A percentile compares a stretch with the other conserved stretches of the same genome.
These are phyloP conservation scores for Candoia aspera DNA, from an alignment of 2,113 vertebrate species.

Conservation along the genomic window DNA sequence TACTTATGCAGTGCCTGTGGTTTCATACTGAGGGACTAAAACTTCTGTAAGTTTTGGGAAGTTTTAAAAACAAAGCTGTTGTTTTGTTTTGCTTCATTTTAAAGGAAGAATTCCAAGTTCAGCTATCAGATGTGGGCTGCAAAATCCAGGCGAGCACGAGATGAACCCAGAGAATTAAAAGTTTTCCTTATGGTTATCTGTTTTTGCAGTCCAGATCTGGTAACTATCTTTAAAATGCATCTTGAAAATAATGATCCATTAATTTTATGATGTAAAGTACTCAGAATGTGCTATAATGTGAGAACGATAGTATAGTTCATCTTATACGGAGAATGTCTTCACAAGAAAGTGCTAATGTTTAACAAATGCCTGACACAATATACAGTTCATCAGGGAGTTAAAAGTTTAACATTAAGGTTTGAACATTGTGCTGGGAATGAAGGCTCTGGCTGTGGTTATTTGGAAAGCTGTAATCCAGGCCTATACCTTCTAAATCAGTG, in stretches of 20 bases:
- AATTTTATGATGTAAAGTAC: not conserved
- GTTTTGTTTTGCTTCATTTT: fast-evolving
- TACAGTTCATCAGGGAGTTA: not conserved
- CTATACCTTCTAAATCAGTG: not conserved
- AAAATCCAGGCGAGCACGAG: not conserved
- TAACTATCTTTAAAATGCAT: not conserved
- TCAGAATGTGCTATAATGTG: not conserved
- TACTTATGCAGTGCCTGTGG: not conserved
- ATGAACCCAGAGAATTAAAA: not conserved
- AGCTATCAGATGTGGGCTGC: not conserved
- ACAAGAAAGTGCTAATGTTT: not conserved
- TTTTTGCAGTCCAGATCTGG: not conserved
- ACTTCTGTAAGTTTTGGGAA: not conserved
- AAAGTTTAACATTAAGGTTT: not conserved
- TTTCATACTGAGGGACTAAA: constrained; percentile 21
- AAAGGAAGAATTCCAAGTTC: constrained; percentile 14
- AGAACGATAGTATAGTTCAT: not conserved
- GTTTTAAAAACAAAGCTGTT: not conserved
- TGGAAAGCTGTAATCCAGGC: not conserved
- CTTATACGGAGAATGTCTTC: no score
- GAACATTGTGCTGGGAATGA: not conserved
- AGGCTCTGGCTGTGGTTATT: not conserved
- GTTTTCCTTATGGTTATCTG: not conserved
- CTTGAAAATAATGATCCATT: constrained; percentile 7
- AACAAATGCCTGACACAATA: not conserved